Evolutionary conservation across 1,140 invertebrate genomes (phyloP), one percentile per base, ranked within the genome.

Genomic region (Ceratina calcarata): DNA sequence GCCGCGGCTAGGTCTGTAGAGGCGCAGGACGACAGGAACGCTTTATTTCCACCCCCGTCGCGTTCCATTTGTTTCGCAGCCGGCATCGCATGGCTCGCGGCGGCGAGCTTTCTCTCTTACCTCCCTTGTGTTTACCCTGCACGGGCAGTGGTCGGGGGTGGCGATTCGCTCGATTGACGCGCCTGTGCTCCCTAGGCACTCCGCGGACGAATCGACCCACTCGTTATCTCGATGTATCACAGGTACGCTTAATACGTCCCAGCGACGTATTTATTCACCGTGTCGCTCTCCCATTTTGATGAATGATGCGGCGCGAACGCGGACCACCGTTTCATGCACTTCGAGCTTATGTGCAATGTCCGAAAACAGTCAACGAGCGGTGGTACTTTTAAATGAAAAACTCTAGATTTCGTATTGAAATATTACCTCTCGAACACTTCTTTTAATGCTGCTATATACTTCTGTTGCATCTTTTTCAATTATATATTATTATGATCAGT

Each of bases 51-150:
- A 89, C 78, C 86, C 87, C 85, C 86, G 84, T 86, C 82, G 86
- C 87, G 86, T 87, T 88, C 85, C 86, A 91, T 90, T 91, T 91
- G 87, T 90, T 90, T 87, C 88, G 85, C 75, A 83, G 88, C 80
- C 82, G 51, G 85, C 85, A 87, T 87, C 87, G 86, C 86, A 88
- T 74, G 71, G 86, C 90, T 90, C 84, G 85, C 89, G 89, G 88
- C 85, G 80, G 83, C 83, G 84, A 79, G 88, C 78, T 81, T 82
- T 81, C 84, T 80, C 84, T 87, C 80, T 74, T 86, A 78, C 84
- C 75, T 86, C 78, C 69, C 75, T 80, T 82, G 82, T 82, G 82
- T 87, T 87, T 82, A 78, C 79, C 32, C 60, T 20, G 57, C 20
- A 20, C 37, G 37, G 37, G 37, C 37, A 45, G 37, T 10, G 37